Evolutionary conservation across 2,797 vertebrate genomes (phyloP).

Genomic region (Rhincodon typus): DNA sequence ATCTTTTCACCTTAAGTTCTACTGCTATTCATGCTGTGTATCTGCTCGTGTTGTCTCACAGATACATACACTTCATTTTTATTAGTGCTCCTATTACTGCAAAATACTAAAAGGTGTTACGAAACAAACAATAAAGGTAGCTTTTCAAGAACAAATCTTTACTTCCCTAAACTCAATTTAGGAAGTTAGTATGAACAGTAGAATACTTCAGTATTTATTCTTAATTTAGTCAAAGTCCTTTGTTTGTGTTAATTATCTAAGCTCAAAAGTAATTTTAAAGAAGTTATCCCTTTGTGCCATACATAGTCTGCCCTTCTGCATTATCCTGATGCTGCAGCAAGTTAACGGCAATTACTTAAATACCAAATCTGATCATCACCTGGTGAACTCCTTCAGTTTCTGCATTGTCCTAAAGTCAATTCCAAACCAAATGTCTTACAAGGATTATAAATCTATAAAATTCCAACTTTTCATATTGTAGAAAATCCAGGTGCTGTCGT

Average conservation of each 20-base stretch:
- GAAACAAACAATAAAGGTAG: neutral
- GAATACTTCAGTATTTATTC: neutral
- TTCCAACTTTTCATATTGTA: neutral
- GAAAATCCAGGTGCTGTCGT: neutral
- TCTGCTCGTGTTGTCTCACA: neutral
- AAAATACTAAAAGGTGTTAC: neutral
- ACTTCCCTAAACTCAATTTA: neutral
- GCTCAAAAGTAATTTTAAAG: neutral
- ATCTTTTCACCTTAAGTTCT: neutral
- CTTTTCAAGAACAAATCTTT: neutral
- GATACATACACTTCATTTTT: neutral
- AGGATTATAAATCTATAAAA: neutral
- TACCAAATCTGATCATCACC: neutral
- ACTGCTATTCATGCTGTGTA: neutral
- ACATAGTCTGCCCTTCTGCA: neutral
- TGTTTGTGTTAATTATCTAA: neutral
- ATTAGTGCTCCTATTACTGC: too few species aligned
- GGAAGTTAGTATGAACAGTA: neutral
- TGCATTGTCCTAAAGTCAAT: neutral
- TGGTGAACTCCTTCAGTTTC: neutral
- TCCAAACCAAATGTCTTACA: neutral
- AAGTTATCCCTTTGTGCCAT: neutral
- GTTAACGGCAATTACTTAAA: neutral
- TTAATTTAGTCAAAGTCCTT: neutral
- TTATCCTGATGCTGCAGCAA: constrained; percentile 6